Percentiles rank a stretch among this genome's conserved stretches.
Evolutionary conservation across 2,888 invertebrate genomes (phyloP).

Genomic region (Andrena marginata): DNA sequence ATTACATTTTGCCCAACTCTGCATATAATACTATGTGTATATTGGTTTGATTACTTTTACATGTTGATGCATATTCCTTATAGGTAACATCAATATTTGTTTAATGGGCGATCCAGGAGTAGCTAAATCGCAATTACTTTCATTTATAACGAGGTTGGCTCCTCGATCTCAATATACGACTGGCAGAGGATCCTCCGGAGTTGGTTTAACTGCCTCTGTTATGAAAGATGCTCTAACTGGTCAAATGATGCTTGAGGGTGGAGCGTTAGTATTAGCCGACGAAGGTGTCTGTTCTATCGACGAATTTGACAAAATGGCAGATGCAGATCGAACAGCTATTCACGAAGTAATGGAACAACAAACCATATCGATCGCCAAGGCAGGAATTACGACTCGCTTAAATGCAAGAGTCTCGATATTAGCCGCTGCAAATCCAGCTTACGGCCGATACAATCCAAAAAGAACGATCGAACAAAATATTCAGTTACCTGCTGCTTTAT

Average conservation of each 20-base stretch:
- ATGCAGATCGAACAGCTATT: conserved; percentile 96
- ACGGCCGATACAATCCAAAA: conserved; percentile 98
- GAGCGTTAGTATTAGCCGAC: conserved; percentile 98
- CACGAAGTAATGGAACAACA: conserved; percentile 99
- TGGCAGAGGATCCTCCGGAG: conserved; percentile 98
- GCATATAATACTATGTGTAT: neutral
- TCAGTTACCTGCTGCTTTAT: conserved; percentile 97
- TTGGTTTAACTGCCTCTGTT: conserved; percentile 99
- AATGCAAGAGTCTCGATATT: conserved; percentile 99
- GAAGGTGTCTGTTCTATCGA: conserved; percentile 99
- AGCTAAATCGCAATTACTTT: conserved; percentile 98
- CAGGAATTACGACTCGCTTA: conserved; percentile 98
- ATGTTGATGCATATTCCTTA: conserved; percentile 12
- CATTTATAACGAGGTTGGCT: conserved; percentile 97
- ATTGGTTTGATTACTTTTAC: neutral
- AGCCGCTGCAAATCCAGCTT: conserved; percentile 99
- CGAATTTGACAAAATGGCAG: conserved; percentile 99
- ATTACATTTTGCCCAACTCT: no score
- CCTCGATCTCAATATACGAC: conserved; percentile 98
- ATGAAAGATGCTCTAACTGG: conserved; percentile 99
- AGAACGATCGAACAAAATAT: conserved; percentile 98
- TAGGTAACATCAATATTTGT: conserved; percentile 97
- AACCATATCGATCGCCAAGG: conserved; percentile 99
- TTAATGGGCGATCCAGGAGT: conserved; percentile 99
- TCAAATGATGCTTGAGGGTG: conserved; percentile 98